Evolutionary conservation across 1,140 invertebrate species (phyloP).

Genomic region (Melanaphis sacchari): DNA sequence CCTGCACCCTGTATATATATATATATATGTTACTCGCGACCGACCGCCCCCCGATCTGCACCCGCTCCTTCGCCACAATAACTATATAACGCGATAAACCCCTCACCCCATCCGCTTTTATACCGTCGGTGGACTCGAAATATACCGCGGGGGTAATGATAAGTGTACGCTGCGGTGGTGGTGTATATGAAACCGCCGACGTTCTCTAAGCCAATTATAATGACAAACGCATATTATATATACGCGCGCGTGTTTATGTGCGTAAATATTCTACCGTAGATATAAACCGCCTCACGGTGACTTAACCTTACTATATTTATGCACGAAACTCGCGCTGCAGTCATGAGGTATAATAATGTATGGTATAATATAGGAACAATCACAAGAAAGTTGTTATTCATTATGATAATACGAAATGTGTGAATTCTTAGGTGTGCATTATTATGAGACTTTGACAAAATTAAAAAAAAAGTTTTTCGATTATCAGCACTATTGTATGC

Average conservation of each 20-base stretch:
- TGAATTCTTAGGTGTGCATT: too few relatives aligned
- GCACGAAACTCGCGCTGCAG: not conserved
- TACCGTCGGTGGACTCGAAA: not conserved
- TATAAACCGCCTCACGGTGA: not conserved
- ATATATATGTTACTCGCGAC: not conserved
- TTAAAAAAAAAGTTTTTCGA: not conserved
- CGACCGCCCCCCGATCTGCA: not conserved
- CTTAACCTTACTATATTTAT: not conserved
- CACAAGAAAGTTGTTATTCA: not conserved
- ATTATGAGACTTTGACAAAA: not conserved
- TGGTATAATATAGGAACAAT: not conserved
- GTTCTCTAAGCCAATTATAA: conserved; percentile 20
- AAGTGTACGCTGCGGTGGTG: not conserved
- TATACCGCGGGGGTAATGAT: conserved; percentile 1
- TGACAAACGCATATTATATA: not conserved
- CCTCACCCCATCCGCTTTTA: not conserved
- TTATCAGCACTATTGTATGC: not conserved
- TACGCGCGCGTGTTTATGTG: not conserved
- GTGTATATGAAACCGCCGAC: not conserved
- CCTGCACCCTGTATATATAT: not conserved
- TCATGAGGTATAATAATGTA: not conserved
- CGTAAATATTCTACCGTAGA: not conserved
- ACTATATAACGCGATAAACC: conserved; percentile 22
- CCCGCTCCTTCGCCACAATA: not conserved
- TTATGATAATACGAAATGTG: not conserved